phyloP scores from a whole-genome alignment of 2,797 vertebrate species.

The Margarornis squamiger region DNA sequence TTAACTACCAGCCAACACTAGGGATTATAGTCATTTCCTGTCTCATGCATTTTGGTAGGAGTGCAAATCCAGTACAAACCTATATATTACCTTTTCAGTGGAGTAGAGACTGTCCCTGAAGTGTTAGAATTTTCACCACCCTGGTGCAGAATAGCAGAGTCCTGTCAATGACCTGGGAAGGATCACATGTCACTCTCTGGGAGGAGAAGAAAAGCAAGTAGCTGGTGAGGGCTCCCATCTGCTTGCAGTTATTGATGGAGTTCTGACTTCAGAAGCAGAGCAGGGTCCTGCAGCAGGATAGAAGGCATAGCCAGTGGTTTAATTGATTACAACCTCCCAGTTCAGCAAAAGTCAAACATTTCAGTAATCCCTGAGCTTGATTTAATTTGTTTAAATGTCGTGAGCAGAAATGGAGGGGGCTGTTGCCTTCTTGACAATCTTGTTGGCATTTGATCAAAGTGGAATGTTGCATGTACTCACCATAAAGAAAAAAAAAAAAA shows the following conservation, averaged over 20 bases:
- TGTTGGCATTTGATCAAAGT: constrained; percentile 14
- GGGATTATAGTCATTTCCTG: neutral
- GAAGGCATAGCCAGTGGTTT: neutral
- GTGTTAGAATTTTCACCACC: neutral
- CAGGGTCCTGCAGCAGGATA: neutral
- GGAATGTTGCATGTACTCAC: neutral
- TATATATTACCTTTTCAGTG: neutral
- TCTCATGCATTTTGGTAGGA: neutral
- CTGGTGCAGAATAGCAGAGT: neutral
- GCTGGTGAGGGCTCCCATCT: neutral
- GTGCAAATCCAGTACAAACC: neutral
- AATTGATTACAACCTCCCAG: neutral
- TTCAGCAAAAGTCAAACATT: constrained; percentile 28
- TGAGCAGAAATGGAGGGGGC: neutral
- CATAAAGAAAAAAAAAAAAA: neutral
- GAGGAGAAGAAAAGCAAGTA: neutral
- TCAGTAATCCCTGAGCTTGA: constrained; percentile 10
- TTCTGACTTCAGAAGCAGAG: neutral
- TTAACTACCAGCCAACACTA: neutral
- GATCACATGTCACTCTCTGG: accelerated
- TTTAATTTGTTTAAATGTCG: constrained; percentile 51
- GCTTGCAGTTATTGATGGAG: neutral
- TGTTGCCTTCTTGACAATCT: constrained; percentile 27
- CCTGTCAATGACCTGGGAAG: neutral
- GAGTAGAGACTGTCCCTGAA: neutral